Conservation (phyloP, 2,888 invertebrate genomes). For the Cataglyphis cursor region DNA sequence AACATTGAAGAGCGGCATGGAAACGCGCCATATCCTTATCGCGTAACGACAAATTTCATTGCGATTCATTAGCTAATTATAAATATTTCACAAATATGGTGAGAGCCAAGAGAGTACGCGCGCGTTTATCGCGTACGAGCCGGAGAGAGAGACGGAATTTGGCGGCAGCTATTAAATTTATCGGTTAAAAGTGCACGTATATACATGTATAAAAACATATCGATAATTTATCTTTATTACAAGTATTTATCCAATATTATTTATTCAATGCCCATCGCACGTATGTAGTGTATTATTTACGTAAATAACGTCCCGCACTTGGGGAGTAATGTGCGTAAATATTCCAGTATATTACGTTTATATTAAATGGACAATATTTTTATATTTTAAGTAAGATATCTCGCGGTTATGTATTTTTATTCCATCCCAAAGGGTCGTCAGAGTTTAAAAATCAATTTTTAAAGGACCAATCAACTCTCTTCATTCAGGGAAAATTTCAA, state of each 20-base stretch:
- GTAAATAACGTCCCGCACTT: constrained; percentile 48
- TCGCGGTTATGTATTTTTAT: constrained; percentile 15
- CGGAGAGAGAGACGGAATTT: constrained; percentile 35
- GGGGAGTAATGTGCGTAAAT: constrained; percentile 45
- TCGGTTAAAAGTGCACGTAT: constrained; percentile 47
- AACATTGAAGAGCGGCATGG: neutral
- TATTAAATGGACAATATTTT: constrained; percentile 45
- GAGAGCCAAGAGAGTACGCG: neutral
- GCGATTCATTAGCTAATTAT: constrained; percentile 49
- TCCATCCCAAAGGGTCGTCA: neutral
- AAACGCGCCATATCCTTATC: constrained; percentile 28
- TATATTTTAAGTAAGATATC: constrained; percentile 10
- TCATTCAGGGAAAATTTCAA: neutral
- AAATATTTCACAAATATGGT: constrained; percentile 44
- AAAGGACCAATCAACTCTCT: neutral
- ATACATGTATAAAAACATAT: constrained; percentile 35
- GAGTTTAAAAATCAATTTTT: neutral
- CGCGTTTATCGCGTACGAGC: constrained; percentile 17
- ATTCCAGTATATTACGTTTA: constrained; percentile 49
- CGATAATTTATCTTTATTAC: constrained; percentile 56
- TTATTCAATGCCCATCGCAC: constrained; percentile 48
- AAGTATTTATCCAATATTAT: constrained; percentile 56
- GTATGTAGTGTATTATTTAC: constrained; percentile 47
- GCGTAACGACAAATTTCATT: constrained; percentile 36
- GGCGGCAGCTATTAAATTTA: constrained; percentile 51